Base-by-base conservation (phyloP, 2,888 invertebrate species). In the Agrochola lychnidis region DNA sequence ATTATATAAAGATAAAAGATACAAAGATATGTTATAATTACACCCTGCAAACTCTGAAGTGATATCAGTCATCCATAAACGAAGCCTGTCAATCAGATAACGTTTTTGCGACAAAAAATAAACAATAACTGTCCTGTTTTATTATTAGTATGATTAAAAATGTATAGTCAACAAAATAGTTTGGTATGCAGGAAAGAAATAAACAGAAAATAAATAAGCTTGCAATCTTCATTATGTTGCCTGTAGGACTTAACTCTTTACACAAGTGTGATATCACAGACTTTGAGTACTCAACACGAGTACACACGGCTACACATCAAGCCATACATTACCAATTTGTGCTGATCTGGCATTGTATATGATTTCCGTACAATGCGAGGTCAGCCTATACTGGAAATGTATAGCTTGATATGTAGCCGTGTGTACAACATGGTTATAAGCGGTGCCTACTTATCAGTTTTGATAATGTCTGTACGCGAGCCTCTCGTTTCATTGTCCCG, bases 51-150 rank as follows among this genome's bases (percentile, higher is more conserved):
- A n/a, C 22, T 61, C 1, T 57, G 12, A 74, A 82, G 14, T 69
- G 73, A 64, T 71, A 82, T 62, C 63, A 45, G 16, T 36, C 64
- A 64, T 64, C 40, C 66, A 70, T 76, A 63, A 71, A 45, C 45
- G 57, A 51, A 57, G 63, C 51, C 59, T 82, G 70, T 73, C 73
- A 73, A 78, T 78, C 82, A 57, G 78, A 82, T 74, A 71, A 78
- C 42, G 51, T 53, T 67, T 76, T 81, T 77, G 45, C 66, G 40
- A 67, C 14, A 53, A 68, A 77, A 16, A 67, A 51, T 45, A 25
- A 25, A 57, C 16, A 57, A 59, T 56, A 40, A 69, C 25, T 68
- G 25, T 56, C 12, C 30, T 40, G 69, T 30, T 61, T 22, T 45
- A 61, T 61, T n/a, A 42, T 79, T 62, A 42, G n/a, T 45, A 16